Evolutionary conservation across 1,140 invertebrate genomes (phyloP), one percentile per base, ranked within the genome.

Genomic region (Oscheius sp.): DNA sequence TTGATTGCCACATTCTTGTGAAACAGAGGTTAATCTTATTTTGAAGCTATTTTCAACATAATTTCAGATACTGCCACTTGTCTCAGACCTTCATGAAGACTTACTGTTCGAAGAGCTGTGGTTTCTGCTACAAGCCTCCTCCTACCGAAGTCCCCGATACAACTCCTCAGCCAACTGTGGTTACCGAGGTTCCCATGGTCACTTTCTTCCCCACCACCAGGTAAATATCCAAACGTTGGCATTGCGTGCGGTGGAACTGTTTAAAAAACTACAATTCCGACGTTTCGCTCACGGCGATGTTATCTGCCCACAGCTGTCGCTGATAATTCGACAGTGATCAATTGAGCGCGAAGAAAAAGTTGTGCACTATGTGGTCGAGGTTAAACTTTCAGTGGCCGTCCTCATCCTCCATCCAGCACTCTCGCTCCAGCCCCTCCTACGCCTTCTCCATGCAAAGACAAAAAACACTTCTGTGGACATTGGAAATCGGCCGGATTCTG

Each of bases 1-100:
- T 82, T 71, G 76, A 87, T 84, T 80, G 79, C 81, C 82, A 81
- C 69, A 82, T 76, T 59, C 67, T 84, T 34, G 80, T 79, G 32
- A 71, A 73, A 65, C 70, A 73, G 31, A 83, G 82, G 29, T 74
- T n/a, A 68, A 59, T n/a, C n/a, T 31, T 3, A 42, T 68, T 52
- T 58, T 7, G 23, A 34, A 2, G 36, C 23, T 3, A 73, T 18
- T n/a, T n/a, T n/a, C n/a, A 58, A 31, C 1, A 72, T 28, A 10
- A 49, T 7, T 73, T 73, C 23, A 73, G 71, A 45, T 82, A 82
- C 36, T 83, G 81, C 66, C 79, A 81, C 23, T 77, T 77, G 23
- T 75, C 81, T n/a, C 71, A 69, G 52, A 72, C 62, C 35, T 83
- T 84, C 61, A 82, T 80, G 36, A 75, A 72, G 49, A 82, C 68